A percentile compares a stretch with the other conserved stretches of the same genome.
Evolutionary conservation across 2,888 invertebrate genomes (phyloP).

Genomic region (Volucella bombylans): DNA sequence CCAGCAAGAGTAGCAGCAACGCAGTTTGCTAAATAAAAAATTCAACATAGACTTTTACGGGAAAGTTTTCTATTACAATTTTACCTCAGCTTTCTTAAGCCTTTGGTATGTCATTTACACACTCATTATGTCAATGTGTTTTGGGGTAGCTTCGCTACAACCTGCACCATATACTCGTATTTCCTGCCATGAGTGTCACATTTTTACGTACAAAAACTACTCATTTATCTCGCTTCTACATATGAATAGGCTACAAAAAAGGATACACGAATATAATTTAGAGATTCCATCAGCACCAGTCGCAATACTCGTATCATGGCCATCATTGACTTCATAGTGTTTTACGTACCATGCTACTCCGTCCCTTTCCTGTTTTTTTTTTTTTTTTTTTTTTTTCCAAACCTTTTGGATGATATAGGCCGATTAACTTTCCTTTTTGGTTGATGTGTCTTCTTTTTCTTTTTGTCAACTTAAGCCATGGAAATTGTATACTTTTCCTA

Average conservation of each 20-base stretch:
- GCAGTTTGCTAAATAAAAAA: slow-evolving; percentile 41
- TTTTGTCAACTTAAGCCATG: background rate
- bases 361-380: background rate
- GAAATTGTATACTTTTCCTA: slow-evolving; percentile 7
- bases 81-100: slow-evolving; percentile 40
- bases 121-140: slow-evolving; percentile 36
- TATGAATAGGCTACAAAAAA: slow-evolving; percentile 21
- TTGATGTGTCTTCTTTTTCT: slow-evolving; percentile 10
- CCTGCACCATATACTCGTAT: background rate
- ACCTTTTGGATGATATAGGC: slow-evolving; percentile 10
- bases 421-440: slow-evolving; percentile 38
- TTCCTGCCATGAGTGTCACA: slow-evolving; percentile 34
- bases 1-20: slow-evolving; percentile 17
- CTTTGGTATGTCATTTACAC: slow-evolving; percentile 34
- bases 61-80: slow-evolving; percentile 65
- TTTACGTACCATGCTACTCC: slow-evolving; percentile 41
- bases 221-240: slow-evolving; percentile 46
- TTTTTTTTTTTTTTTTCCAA: background rate
- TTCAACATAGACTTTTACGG: slow-evolving; percentile 57
- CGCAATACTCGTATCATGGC: background rate
- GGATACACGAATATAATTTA: slow-evolving; percentile 47
- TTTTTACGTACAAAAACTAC: slow-evolving; percentile 58
- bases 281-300: slow-evolving; percentile 52
- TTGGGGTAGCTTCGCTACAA: background rate
- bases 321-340: slow-evolving; percentile 42